phyloP scores from a whole-genome alignment of 1,140 invertebrate genomes.

The Saccostrea echinata region DNA sequence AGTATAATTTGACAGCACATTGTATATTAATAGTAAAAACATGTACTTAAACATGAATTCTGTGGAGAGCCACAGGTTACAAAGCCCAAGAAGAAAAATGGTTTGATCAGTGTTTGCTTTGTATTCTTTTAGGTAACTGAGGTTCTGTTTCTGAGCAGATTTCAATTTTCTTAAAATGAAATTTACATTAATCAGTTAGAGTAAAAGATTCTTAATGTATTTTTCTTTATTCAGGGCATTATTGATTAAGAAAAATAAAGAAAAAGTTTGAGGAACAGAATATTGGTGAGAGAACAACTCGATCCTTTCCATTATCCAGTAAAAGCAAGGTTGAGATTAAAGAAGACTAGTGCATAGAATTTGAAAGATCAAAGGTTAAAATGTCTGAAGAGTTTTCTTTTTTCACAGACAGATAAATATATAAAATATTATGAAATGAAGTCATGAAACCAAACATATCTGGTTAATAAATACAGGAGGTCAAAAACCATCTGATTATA shows the following conservation, averaged over 20 bases:
- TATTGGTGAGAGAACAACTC: neutral
- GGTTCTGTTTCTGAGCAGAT: neutral
- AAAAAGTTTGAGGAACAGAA: neutral
- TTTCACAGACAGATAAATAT: no score
- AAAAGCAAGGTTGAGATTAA: neutral
- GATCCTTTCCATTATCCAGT: neutral
- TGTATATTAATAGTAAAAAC: slow-evolving; percentile 14
- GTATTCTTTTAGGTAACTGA: neutral
- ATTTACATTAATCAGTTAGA: neutral
- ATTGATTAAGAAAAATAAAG: neutral
- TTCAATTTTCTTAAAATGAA: neutral
- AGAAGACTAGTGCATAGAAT: no score
- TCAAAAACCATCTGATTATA: no score
- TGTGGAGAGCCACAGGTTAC: neutral
- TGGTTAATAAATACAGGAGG: no score
- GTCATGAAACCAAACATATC: no score
- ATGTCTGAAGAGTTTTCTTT: no score
- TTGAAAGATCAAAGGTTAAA: no score
- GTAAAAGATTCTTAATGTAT: neutral
- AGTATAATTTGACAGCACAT: slow-evolving; percentile 11
- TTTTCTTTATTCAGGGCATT: neutral
- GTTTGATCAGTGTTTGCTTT: neutral
- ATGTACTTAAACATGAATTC: neutral
- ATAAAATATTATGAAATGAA: no score
- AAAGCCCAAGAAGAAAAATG: neutral